A percentile compares a stretch with the other conserved stretches of the same genome.
These are phyloP conservation scores for Sphaerodactylus townsendi DNA, from an alignment of 2,113 vertebrate genomes.

Conservation along the genomic window DNA sequence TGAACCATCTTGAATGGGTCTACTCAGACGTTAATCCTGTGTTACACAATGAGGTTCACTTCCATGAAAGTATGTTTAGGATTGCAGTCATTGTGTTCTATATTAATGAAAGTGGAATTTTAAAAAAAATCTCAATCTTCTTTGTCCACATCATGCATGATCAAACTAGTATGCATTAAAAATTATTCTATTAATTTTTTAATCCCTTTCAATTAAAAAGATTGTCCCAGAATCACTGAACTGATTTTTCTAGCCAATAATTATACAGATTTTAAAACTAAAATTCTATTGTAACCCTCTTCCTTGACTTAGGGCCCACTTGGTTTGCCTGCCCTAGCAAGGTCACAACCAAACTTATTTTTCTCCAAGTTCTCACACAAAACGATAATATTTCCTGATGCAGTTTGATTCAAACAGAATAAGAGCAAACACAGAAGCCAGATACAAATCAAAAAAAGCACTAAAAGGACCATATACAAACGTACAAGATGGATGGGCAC, in stretches of 20 bases:
- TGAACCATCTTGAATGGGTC: too few relatives aligned
- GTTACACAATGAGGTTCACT: too few relatives aligned
- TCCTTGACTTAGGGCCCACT: background rate
- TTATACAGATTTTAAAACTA: background rate
- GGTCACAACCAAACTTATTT: background rate
- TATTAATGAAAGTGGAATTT: too few relatives aligned
- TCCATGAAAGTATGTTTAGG: too few relatives aligned
- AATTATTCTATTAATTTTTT: background rate
- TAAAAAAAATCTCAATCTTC: too few relatives aligned
- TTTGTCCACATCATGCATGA: background rate
- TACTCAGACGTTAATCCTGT: too few relatives aligned
- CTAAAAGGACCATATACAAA: fast-evolving
- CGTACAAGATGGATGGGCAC: background rate
- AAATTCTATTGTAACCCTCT: background rate
- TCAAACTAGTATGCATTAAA: background rate
- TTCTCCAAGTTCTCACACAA: background rate
- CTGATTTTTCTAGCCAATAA: background rate
- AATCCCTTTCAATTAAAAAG: background rate
- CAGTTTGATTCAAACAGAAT: background rate
- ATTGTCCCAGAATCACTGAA: background rate
- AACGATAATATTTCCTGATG: fast-evolving
- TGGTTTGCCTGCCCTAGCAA: background rate
- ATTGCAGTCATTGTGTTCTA: too few relatives aligned
- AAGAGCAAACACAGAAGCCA: background rate
- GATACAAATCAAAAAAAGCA: background rate